phyloP scores from a whole-genome alignment of 2,113 vertebrate species.

The Hystrix cristata region DNA sequence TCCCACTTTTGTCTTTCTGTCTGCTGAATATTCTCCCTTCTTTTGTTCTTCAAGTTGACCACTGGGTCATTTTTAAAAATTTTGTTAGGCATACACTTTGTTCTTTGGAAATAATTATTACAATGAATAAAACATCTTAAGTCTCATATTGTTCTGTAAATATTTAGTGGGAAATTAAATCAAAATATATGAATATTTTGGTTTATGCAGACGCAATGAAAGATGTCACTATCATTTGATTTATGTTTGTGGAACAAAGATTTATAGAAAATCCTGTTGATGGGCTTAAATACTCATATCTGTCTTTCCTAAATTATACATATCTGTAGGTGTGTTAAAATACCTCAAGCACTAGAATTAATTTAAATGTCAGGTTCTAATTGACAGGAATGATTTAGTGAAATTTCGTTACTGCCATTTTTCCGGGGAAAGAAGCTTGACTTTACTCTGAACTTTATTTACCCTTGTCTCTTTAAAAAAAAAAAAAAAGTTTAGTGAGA shows the following conservation, averaged over 20 bases:
- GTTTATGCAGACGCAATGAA: slow-evolving; percentile 35
- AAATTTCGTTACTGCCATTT: slow-evolving; percentile 66
- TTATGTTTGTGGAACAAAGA: slow-evolving; percentile 44
- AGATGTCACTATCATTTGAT: slow-evolving; percentile 7
- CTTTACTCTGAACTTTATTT: slow-evolving; percentile 88
- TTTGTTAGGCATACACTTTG: neutral
- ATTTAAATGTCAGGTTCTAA: slow-evolving; percentile 76
- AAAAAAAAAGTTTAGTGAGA: slow-evolving; percentile 83
- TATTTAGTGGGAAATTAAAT: slow-evolving; percentile 52
- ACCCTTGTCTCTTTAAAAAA: slow-evolving; percentile 79
- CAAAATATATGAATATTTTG: neutral
- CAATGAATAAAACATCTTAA: slow-evolving; percentile 1
- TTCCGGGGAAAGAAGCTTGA: slow-evolving; percentile 74
- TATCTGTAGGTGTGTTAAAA: slow-evolving; percentile 41
- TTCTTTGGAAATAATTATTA: slow-evolving; percentile 50
- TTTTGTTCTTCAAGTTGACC: neutral
- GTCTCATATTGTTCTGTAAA: slow-evolving; percentile 30
- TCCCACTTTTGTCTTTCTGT: neutral
- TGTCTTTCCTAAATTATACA: slow-evolving; percentile 59
- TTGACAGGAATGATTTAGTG: slow-evolving; percentile 71
- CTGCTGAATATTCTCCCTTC: neutral
- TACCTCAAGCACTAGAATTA: slow-evolving; percentile 66
- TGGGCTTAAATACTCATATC: slow-evolving; percentile 52
- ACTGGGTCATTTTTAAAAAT: neutral
- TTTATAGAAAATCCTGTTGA: slow-evolving; percentile 46